Evolutionary conservation across 2,888 invertebrate species (phyloP), one percentile per base, ranked within the genome.

Genomic region (Holacanthella duospinosa): DNA sequence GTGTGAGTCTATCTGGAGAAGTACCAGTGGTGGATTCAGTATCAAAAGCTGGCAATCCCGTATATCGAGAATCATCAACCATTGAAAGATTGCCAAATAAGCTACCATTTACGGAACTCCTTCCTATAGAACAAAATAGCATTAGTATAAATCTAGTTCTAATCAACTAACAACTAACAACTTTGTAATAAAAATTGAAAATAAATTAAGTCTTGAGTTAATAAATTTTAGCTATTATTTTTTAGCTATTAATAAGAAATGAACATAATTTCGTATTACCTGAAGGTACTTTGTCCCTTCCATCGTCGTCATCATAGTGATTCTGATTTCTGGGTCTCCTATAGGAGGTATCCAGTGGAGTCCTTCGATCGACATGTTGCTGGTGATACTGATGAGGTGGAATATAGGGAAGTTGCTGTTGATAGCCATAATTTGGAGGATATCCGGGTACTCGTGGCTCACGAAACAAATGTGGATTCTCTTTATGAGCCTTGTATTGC

Each of bases 401-500:
- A n/a, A n/a, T n/a, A n/a, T n/a, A n/a, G n/a, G n/a, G 36, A 16
- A 12, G 36, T 12, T 36, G 16, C 21, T 48, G 48, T 4, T 9
- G 48, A 44, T 25, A 25, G 4, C n/a, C 59, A 2, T 4, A 3
- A 25, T 36, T 3, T 24, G 26, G n/a, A 25, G 21, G 43, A 25
- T 59, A 44, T 44, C 57, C 73, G 29, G 72, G 69, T 43, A 74
- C 59, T 28, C 69, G 43, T 67, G 73, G 63, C 27, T 63, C 58
- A 43, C 70, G 72, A 55, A 74, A 66, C 55, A 73, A 74, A 26
- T 73, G 70, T 27, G 68, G 72, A 64, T 68, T 66, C 24, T 64
- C 54, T 44, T 55, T 66, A 66, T 75, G 75, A 58, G 67, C 69
- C 55, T 83, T 83, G 75, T 87, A 86, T 76, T 86, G 86, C 74